Base-by-base conservation (phyloP, 2,888 invertebrate species). In the Lingula anatina region DNA sequence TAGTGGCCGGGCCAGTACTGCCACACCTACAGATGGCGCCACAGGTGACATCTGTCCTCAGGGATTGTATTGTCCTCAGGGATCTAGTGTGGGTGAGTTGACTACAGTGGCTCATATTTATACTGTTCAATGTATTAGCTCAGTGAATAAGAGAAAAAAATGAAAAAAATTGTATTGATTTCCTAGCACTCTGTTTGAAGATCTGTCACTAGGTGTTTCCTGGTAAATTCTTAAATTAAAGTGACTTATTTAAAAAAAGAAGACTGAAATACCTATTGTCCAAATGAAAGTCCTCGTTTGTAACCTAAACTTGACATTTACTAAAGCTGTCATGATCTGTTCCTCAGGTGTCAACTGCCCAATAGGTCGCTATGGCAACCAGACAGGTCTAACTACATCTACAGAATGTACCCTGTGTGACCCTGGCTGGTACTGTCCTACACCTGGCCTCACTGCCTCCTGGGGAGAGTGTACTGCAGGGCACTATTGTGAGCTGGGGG, bases 11-110 rank as follows among this genome's bases (percentile, higher is more conserved):
- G 62, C 73, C 18, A 64, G 57, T 40, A 59, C 61, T 3, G 62
- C 61, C 51, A 62, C 60, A 9, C 72, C 73, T 0, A 63, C 59
- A 25, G 72, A 70, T 57, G 72, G 68, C 18, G 51, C 47, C 18
- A 71, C 67, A 1, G 71, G 71, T 12, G 49, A 64, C 36, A 48
- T 70, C n/a, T 72, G 72, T 51, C 68, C 68, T n/a, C 46, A 55
- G 20, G 71, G 70, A 3, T 43, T 49, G 4, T 73, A 69, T 50
- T 73, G 73, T 51, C 56, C 50, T 5, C 51, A 46, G 9, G 71
- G 70, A 37, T 62, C 62, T 24, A 27, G 41, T 25, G 38, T 42
- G 38, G 54, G 53, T 50, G 35, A 44, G 44, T 12, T 39, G 47
- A n/a, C 49, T 31, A 31, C 51, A 59, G 58, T 49, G 47, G 52